Base-by-base conservation (phyloP, 2,113 vertebrate species). In the Numida meleagris region DNA sequence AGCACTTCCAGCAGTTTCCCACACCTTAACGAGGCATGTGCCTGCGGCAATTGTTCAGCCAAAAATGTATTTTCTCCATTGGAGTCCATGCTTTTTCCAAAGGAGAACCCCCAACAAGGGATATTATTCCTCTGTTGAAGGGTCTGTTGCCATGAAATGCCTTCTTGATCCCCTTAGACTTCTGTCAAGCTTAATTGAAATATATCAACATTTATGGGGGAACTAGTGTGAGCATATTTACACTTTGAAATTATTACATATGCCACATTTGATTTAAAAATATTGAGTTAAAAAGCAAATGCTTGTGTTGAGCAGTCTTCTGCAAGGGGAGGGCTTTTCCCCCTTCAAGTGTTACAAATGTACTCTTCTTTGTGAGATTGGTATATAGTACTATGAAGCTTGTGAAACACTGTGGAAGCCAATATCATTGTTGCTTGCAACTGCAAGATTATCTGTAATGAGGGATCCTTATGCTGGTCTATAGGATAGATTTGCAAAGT, bases 21-120 rank as follows among this genome's bases (percentile, higher is more conserved):
- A 3, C 4, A 13, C 3, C 48, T 33, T 59, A 86, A 43, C 4
- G 3, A 33, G 58, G 7, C 33, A 7, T 40, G 4, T 48, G 38
- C 12, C 24, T 0, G 0, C 3, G 1, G 6, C 65, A 62, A 11
- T 4, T 84, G 51, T 20, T 38, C 36, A 48, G 36, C 13, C 65
- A 74, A 25, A 88, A 87, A 42, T 5, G 3, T 0, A 0, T 42
- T 5, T 8, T 74, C 45, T 91, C 13, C 38, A 71, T 78, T 19
- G 14, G 34, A 45, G 57, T 33, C 29, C 8, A 1, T 34, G 27
- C 25, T 38, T 67, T 67, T 67, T 50, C 38, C 31, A n/a, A 33
- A 63, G 34, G 17, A 66, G 10, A 38, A 33, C 5, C 13, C 1
- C 0, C 7, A 38, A 6, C 10, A 23, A 82, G 20, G 15, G 12